Evolutionary conservation across 2,888 invertebrate species (phyloP), one percentile per base, ranked within the genome.

Genomic region (Rhingia rostrata): DNA sequence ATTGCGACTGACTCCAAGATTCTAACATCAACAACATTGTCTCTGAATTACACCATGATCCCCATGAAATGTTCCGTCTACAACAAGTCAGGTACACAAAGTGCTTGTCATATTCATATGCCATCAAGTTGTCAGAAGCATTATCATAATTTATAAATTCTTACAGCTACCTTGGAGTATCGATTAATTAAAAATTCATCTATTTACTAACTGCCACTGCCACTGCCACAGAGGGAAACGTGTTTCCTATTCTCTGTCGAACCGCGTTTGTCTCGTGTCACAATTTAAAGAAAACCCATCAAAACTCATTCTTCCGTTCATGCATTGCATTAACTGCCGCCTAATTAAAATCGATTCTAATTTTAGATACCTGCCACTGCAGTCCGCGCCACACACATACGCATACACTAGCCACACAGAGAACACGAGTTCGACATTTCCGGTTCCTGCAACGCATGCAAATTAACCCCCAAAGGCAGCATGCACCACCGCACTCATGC

Each of bases 361-460:
- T 84, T 84, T 64, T 84, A 84, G 80, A 69, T 73, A 72, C 41
- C 78, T 56, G 73, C 78, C 67, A 56, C 39, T 47, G 56, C 47
- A 22, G 22, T 45, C 14, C 30, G 37, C 58, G 41, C 47, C 73
- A 63, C 67, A 73, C 78, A 67, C 49, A 64, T 32, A 61, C 61
- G 64, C 22, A 22, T 2, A 22, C 22, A 22, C 22, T 22, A 1
- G 22, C 22, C 22, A 22, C 22, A 35, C 64, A 70, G 60, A 70
- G 60, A 84, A 84, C 84, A 84, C 70, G 61, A 64, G 84, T 84
- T 75, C 60, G 74, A 84, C 84, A 84, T 84, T 84, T 84, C 84
- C 84, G 84, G 80, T 84, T 84, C 79, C 74, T 80, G 74, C 70
- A 39, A 22, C 80, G 84, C 80, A 84, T 84, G 69, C 56, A 84